Evolutionary conservation across 2,797 vertebrate species (phyloP).

Genomic region (Cirrhinus molitorella): DNA sequence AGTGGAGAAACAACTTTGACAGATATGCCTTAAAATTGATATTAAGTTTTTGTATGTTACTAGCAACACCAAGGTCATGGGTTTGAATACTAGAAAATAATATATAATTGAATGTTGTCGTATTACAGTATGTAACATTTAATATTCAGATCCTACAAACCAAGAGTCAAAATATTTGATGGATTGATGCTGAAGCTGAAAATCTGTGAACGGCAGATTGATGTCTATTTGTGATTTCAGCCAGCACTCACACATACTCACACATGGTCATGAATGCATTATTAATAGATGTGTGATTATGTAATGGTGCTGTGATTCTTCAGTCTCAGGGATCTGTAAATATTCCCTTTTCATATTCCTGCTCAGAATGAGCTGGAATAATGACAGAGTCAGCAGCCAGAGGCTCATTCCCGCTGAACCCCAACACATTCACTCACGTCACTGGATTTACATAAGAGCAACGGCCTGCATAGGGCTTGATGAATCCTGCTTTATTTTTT

Average conservation of each 20-base stretch:
- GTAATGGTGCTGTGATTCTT: not conserved
- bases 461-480: not conserved
- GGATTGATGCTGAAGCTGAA: not conserved
- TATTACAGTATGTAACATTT: not conserved
- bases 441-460: not conserved
- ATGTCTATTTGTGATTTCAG: not conserved
- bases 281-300: conserved; percentile 43
- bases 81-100: no score
- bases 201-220: not conserved
- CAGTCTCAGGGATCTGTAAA: not conserved
- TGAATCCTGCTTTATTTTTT: not conserved
- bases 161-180: not conserved
- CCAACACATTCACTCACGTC: conserved; percentile 15
- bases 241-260: not conserved
- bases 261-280: not conserved
- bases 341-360: not conserved
- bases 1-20: no score
- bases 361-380: not conserved
- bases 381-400: not conserved
- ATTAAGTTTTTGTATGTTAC: no score
- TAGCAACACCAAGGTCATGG: no score
- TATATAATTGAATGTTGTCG: no score
- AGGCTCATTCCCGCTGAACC: conserved; percentile 32
- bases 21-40: no score
- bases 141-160: not conserved